Evolutionary conservation across 2,797 vertebrate genomes (phyloP).

Genomic region (Potorous gilbertii): DNA sequence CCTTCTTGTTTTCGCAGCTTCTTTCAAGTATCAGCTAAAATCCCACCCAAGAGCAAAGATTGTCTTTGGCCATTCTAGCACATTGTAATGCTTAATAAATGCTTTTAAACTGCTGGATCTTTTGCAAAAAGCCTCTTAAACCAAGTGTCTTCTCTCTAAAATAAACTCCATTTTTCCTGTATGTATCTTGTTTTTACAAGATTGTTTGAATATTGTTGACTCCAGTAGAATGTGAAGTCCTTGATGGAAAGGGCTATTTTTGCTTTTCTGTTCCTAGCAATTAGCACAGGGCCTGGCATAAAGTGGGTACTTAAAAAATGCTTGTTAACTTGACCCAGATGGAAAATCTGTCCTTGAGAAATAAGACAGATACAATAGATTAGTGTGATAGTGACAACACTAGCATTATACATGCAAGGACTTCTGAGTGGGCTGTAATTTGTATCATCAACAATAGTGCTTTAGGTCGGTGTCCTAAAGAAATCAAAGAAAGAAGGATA

Average conservation of each 20-base stretch:
- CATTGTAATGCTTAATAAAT: neutral
- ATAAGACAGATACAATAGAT: conserved; percentile 21
- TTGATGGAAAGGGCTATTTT: neutral
- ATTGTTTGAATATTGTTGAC: neutral
- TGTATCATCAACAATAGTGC: neutral
- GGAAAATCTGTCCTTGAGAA: conserved; percentile 26
- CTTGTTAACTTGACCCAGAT: neutral
- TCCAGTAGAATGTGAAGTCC: neutral
- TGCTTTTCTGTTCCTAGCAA: neutral
- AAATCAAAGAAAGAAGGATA: neutral
- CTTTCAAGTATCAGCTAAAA: neutral
- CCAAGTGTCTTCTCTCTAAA: neutral
- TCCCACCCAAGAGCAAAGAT: neutral
- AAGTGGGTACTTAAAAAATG: neutral
- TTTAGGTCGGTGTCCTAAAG: neutral
- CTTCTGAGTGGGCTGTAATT: neutral
- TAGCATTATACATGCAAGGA: neutral
- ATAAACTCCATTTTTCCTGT: neutral
- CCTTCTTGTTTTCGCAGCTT: neutral
- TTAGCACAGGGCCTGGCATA: neutral
- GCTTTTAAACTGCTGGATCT: neutral
- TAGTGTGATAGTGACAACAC: neutral
- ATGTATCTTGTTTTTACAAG: neutral
- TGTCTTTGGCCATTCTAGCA: neutral
- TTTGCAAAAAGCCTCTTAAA: neutral